Percentiles rank a stretch among this genome's conserved stretches.
These are phyloP conservation scores for Netelia melanura DNA, from an alignment of 2,888 invertebrate genomes.

Conservation along the genomic window DNA sequence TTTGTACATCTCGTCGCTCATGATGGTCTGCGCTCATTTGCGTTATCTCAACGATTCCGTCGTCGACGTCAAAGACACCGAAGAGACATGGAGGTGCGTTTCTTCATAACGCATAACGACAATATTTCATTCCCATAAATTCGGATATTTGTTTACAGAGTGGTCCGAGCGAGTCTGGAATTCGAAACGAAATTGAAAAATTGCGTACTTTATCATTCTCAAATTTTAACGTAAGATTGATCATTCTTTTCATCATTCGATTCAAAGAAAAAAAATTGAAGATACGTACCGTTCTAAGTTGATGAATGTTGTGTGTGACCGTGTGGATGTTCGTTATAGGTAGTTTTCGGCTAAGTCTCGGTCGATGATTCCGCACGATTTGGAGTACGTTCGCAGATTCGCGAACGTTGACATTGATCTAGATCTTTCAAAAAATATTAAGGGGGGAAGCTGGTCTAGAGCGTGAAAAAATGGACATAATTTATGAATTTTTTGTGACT, in stretches of 20 bases:
- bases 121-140: not conserved
- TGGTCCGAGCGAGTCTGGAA: constrained; percentile 33
- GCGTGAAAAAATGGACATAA: no score
- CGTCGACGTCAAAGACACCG: constrained; percentile 18
- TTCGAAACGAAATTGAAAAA: constrained; percentile 69
- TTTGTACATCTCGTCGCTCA: constrained; percentile 71
- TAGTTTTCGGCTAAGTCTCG: no score
- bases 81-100: constrained; percentile 52
- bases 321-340: no score
- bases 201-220: constrained; percentile 69
- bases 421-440: no score
- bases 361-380: no score
- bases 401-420: no score
- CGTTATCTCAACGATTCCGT: constrained; percentile 70
- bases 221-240: constrained; percentile 70
- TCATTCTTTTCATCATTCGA: not conserved
- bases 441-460: no score
- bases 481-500: no score
- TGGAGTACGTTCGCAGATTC: no score
- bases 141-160: constrained; percentile 40
- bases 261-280: not conserved
- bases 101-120: not conserved
- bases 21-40: constrained; percentile 71
- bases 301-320: no score
- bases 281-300: not conserved